Base-by-base conservation (phyloP, 1,140 invertebrate genomes). In the Meloidogyne floridensis region DNA sequence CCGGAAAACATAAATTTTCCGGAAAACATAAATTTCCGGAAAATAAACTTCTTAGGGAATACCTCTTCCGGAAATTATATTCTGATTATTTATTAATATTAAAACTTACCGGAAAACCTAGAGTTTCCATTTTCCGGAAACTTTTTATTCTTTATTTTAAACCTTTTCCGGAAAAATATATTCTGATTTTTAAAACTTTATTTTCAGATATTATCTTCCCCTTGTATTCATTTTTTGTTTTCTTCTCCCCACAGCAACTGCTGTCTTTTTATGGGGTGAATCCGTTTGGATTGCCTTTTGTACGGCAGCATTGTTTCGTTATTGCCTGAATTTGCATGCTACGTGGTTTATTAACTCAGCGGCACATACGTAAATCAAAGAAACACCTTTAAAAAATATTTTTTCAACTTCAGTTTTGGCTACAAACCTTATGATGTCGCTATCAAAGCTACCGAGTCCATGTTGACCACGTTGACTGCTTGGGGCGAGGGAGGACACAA, bases 341-440 rank as follows among this genome's bases (percentile, higher is more conserved):
- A 98, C 96, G 3, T 98, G 96, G 96, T 91, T 96, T 65, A 96
- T 98, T 0, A 98, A 98, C 91, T 86, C 84, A 42, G 82, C 75
- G 8, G 80, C 84, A 15, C 84, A 86, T 70, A 80, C 75, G 56
- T 84, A 59, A 82, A 15, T 76, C 42, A 3, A 15, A 72, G 32
- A 70, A 51, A 32, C 56, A 13, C 9, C 7, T 47, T 32, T 80
- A 1, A 18, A 18, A 56, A 70, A 43, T 59, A 20, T 82, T n/a
- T 47, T 70, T 54, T 73, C 32, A 32, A 32, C 32, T 32, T 32
- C 32, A 93, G 95, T 86, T 96, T 94, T 91, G 97, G 97, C 73
- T 93, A 93, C 81, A 94, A 93, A 87, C 96, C 96, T 0, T 98
- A 98, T 89, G 96, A 98, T 91, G 83, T 87, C 18, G 82, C 84